Evolutionary conservation across 2,797 vertebrate species (phyloP).

Genomic region (Chelmon rostratus): DNA sequence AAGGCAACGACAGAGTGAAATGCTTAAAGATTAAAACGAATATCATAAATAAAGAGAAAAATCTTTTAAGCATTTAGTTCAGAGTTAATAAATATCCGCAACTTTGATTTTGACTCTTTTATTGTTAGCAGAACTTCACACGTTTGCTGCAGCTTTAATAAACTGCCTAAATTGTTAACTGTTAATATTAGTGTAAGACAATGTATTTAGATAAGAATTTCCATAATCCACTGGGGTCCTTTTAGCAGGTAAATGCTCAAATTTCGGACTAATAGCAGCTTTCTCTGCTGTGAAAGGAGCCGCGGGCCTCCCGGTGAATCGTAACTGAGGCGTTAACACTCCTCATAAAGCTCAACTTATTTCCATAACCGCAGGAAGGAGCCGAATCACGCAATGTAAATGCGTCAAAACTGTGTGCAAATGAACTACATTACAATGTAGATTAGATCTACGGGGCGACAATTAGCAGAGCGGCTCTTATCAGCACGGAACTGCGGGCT

Average conservation of each 20-base stretch:
- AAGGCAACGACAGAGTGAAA: neutral
- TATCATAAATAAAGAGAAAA: neutral
- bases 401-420: slow-evolving; percentile 80
- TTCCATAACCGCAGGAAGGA: slow-evolving; percentile 77
- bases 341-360: slow-evolving; percentile 52
- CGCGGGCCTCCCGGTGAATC: slow-evolving; percentile 56
- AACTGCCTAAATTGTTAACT: neutral
- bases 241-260: slow-evolving; percentile 41
- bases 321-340: slow-evolving; percentile 55
- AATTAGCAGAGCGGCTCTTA: slow-evolving; percentile 80
- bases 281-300: slow-evolving; percentile 58
- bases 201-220: slow-evolving; percentile 49
- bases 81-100: no score
- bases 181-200: slow-evolving; percentile 24
- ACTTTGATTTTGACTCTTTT: neutral
- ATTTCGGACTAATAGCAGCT: slow-evolving; percentile 60
- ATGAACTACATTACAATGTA: slow-evolving; percentile 84
- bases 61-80: neutral
- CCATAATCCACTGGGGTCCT: slow-evolving; percentile 29
- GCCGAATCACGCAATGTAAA: slow-evolving; percentile 77
- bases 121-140: neutral
- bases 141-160: neutral
- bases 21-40: neutral
- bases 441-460: slow-evolving; percentile 81
- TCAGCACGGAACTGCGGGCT: slow-evolving; percentile 43